phyloP scores from a whole-genome alignment of 92 coral and sea anemone genomes.

The Epizoanthus ramosus region DNA sequence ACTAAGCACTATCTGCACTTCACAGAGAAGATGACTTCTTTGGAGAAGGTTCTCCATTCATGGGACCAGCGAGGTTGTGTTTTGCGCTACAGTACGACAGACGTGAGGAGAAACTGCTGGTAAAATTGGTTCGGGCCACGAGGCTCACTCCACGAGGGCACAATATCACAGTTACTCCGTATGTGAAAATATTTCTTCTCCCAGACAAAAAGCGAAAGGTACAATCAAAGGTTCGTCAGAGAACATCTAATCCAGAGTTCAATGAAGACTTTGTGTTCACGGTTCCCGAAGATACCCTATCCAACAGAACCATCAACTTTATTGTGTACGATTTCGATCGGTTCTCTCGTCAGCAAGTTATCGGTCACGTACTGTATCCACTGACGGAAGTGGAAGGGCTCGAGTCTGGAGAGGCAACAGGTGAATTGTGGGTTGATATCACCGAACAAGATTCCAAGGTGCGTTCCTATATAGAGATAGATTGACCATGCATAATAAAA shows the following conservation, averaged over 20 bases:
- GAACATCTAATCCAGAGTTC: slow-evolving; percentile 90
- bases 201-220: slow-evolving; percentile 88
- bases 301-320: slow-evolving; percentile 74
- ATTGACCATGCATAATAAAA: too few species aligned
- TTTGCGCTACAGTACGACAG: slow-evolving; percentile 71
- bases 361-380: slow-evolving; percentile 82
- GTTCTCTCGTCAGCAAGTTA: slow-evolving; percentile 92
- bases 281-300: slow-evolving; percentile 66
- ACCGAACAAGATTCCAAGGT: slow-evolving; percentile 71
- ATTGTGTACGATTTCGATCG: slow-evolving; percentile 93
- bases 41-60: slow-evolving; percentile 74
- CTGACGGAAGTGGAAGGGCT: slow-evolving; percentile 59
- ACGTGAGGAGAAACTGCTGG: slow-evolving; percentile 62
- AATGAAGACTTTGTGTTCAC: slow-evolving; percentile 84
- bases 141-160: slow-evolving; percentile 79
- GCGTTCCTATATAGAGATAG: slow-evolving; percentile 20
- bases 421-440: slow-evolving; percentile 90
- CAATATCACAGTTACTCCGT: slow-evolving; percentile 75
- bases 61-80: slow-evolving; percentile 80
- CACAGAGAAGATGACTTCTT: slow-evolving; percentile 27
- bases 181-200: slow-evolving; percentile 79
- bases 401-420: slow-evolving; percentile 49
- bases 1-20: background rate
- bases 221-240: slow-evolving; percentile 79
- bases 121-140: slow-evolving; percentile 69